Percentiles rank a stretch among this genome's conserved stretches.
phyloP scores from a whole-genome alignment of 2,888 invertebrate species.

The Minunthozetes semirufus region DNA sequence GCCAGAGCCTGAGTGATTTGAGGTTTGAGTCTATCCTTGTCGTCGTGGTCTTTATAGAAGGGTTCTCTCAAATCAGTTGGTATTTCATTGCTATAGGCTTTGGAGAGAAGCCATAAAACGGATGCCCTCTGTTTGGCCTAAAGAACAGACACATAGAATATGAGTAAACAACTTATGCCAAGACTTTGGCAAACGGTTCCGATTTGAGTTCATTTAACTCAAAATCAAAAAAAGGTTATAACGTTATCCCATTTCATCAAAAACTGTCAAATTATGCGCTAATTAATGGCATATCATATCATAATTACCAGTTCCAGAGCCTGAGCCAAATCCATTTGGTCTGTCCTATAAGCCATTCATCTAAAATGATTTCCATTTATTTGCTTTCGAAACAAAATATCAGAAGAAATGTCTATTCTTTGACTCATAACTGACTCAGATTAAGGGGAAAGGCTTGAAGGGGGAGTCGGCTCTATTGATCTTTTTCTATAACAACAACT shows the following conservation, averaged over 20 bases:
- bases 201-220: slow-evolving; percentile 4
- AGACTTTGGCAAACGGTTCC: neutral
- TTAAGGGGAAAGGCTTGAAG: too few relatives aligned
- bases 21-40: slow-evolving; percentile 87
- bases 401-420: too few relatives aligned
- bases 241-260: neutral
- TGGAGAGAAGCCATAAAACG: slow-evolving; percentile 90
- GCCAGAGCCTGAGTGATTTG: slow-evolving; percentile 82
- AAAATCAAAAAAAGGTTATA: neutral
- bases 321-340: too few relatives aligned
- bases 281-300: too few relatives aligned
- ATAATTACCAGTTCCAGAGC: too few relatives aligned
- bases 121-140: slow-evolving; percentile 84
- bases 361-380: too few relatives aligned
- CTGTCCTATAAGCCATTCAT: too few relatives aligned
- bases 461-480: too few relatives aligned
- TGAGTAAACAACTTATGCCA: neutral
- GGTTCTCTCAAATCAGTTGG: slow-evolving; percentile 88
- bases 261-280: neutral
- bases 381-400: too few relatives aligned
- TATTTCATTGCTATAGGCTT: slow-evolving; percentile 73
- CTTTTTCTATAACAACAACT: too few relatives aligned
- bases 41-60: slow-evolving; percentile 91
- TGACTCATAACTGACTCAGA: too few relatives aligned
- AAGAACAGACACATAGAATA: neutral